Evolutionary conservation across 2,888 invertebrate genomes (phyloP).

Genomic region (Polietes domitor): DNA sequence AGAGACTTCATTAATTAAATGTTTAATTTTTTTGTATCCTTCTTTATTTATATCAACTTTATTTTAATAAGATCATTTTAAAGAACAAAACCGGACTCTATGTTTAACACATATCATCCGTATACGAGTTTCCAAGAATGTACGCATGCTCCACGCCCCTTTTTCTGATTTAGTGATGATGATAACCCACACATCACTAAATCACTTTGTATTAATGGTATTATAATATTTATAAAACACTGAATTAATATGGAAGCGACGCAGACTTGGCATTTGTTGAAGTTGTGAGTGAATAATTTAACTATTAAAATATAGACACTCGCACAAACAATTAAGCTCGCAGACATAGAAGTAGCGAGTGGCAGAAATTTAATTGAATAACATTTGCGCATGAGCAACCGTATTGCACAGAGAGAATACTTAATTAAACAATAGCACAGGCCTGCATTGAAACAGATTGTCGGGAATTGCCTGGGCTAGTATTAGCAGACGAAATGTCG

Average conservation of each 20-base stretch:
- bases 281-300: conserved; percentile 11
- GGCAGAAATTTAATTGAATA: conserved; percentile 35
- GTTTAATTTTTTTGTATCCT: too few relatives aligned
- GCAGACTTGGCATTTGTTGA: neutral
- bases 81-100: too few relatives aligned
- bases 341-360: neutral
- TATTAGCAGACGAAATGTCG: too few relatives aligned
- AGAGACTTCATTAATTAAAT: too few relatives aligned
- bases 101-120: too few relatives aligned
- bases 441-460: neutral
- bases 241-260: conserved; percentile 4
- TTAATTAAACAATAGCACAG: conserved; percentile 36
- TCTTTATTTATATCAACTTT: too few relatives aligned
- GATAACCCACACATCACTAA: too few relatives aligned
- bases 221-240: too few relatives aligned
- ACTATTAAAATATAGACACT: conserved; percentile 14
- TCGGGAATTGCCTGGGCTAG: too few relatives aligned
- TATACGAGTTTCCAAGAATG: too few relatives aligned
- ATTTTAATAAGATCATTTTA: too few relatives aligned
- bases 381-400: conserved; percentile 52
- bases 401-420: conserved; percentile 32
- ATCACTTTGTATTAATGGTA: too few relatives aligned
- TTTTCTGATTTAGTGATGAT: neutral
- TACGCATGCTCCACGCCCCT: neutral
- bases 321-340: neutral